These are phyloP conservation scores for Fragum whitleyi DNA, from an alignment of 2,888 invertebrate species.

Conservation along the genomic window DNA sequence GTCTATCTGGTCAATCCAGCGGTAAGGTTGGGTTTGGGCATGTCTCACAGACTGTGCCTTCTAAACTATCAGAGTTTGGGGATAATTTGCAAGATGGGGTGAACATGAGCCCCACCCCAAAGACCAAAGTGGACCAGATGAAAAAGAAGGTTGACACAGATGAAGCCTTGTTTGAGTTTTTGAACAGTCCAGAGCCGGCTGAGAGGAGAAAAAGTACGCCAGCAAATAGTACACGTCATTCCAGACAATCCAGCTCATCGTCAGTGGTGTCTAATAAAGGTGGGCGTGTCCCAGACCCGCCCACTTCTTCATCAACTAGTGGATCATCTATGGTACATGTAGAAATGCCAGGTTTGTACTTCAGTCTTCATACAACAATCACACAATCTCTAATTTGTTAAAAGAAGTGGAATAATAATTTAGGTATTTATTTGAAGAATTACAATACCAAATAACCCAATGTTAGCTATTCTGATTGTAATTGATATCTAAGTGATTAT, in stretches of 20 bases:
- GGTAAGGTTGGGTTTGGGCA: constrained; percentile 37
- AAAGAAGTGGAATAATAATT: too few relatives aligned
- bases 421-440: too few relatives aligned
- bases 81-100: constrained; percentile 19
- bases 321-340: constrained; percentile 73
- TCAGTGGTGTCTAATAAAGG: constrained; percentile 78
- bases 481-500: too few relatives aligned
- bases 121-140: constrained; percentile 32
- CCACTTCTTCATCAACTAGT: constrained; percentile 65
- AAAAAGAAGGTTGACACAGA: constrained; percentile 82
- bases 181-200: constrained; percentile 83
- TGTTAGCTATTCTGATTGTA: too few relatives aligned
- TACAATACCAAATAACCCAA: too few relatives aligned
- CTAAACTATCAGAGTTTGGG: constrained; percentile 60
- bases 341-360: constrained; percentile 66
- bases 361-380: neutral
- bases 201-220: constrained; percentile 72
- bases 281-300: constrained; percentile 52
- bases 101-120: constrained; percentile 23
- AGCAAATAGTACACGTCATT: constrained; percentile 78
- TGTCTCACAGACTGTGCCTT: constrained; percentile 75
- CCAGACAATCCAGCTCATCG: constrained; percentile 83
- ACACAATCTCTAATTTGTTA: too few relatives aligned
- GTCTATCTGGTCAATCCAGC: neutral
- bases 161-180: constrained; percentile 85